Evolutionary conservation across 2,113 vertebrate genomes (phyloP).

Genomic region (Malurus elegans): DNA sequence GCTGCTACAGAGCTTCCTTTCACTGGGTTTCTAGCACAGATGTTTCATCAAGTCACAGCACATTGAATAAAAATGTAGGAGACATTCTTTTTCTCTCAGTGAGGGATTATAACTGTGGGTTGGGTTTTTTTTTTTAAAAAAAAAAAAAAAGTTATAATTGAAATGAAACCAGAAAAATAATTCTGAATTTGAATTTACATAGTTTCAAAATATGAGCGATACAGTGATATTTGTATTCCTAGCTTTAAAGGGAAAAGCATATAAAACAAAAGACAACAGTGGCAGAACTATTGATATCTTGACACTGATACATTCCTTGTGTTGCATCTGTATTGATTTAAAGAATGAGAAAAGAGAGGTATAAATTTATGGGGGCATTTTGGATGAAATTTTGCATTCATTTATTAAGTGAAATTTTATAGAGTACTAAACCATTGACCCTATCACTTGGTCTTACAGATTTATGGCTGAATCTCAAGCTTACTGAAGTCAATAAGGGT

Average conservation of each 20-base stretch:
- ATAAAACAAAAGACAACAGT: background rate
- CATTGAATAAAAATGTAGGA: background rate
- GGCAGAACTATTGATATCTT: conserved; percentile 19
- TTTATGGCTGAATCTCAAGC: conserved; percentile 1
- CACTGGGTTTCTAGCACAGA: background rate
- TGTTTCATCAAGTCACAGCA: background rate
- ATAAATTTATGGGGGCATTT: conserved; percentile 40
- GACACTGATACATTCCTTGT: conserved; percentile 32
- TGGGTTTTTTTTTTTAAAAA: background rate
- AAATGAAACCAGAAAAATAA: background rate
- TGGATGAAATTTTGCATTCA: conserved; percentile 55
- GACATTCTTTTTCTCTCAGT: background rate
- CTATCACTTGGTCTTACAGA: conserved; percentile 13
- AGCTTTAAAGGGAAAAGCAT: background rate
- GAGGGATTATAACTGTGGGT: background rate
- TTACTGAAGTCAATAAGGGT: conserved; percentile 11
- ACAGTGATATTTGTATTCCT: background rate
- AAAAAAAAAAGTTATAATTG: background rate
- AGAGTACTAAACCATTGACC: conserved; percentile 46
- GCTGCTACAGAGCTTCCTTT: background rate
- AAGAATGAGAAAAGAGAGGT: conserved; percentile 30
- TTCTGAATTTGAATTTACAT: background rate
- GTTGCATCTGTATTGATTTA: conserved; percentile 45
- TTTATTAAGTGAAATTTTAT: conserved; percentile 54
- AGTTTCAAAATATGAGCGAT: background rate